Evolutionary conservation across 2,113 vertebrate genomes (phyloP).

Genomic region (Paralichthys olivaceus): DNA sequence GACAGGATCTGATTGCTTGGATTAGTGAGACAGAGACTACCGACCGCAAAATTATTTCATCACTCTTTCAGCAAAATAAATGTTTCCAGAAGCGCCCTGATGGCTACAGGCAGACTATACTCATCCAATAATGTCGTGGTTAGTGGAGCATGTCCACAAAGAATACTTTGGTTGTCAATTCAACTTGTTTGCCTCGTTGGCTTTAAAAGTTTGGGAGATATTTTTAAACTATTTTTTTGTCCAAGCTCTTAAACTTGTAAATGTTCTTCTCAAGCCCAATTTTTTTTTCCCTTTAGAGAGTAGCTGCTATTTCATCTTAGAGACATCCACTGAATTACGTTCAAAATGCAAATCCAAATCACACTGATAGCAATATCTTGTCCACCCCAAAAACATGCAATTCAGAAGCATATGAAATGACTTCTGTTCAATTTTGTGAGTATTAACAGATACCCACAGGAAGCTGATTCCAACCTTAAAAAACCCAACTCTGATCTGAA

Average conservation of each 20-base stretch:
- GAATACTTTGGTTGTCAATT: slow-evolving; percentile 1
- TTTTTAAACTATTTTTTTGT: background rate
- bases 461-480: too few species aligned
- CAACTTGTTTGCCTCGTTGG: background rate
- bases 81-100: slow-evolving; percentile 47
- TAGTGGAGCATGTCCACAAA: slow-evolving; percentile 8
- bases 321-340: slow-evolving; percentile 16
- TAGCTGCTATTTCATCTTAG: background rate
- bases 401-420: too few species aligned
- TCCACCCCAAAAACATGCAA: background rate
- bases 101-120: slow-evolving; percentile 10
- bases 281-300: too few species aligned
- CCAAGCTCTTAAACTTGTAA: background rate
- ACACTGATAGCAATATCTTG: background rate
- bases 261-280: background rate
- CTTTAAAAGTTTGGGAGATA: background rate
- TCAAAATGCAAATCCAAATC: slow-evolving; percentile 3
- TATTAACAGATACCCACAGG: background rate
- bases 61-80: slow-evolving; percentile 38
- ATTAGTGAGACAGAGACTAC: slow-evolving; percentile 31
- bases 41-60: slow-evolving; percentile 44
- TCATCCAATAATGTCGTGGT: background rate
- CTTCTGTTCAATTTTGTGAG: too few species aligned
- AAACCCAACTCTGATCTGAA: slow-evolving; percentile 40
- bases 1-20: slow-evolving; percentile 49